Base-by-base conservation (phyloP, 2,113 vertebrate genomes). In the Ammodytes marinus region DNA sequence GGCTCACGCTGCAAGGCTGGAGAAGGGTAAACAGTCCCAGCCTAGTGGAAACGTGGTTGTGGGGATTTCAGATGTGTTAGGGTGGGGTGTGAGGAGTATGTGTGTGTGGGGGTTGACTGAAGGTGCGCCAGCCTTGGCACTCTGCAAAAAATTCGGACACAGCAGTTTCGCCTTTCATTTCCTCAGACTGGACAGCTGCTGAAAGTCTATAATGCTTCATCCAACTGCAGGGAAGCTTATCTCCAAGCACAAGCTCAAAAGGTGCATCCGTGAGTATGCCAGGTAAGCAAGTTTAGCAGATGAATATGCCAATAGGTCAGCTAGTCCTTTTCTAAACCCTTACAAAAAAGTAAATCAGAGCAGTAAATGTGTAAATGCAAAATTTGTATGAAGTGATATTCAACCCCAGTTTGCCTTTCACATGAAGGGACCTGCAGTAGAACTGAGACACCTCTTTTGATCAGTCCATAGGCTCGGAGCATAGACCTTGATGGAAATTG, bases 1-100 rank as follows among this genome's bases (percentile, higher is more conserved):
- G 27, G 66, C 91, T 88, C 77, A 75, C 2, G 39, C 85, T 84
- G 76, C 85, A 87, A 87, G 77, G 81, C 89, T 72, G 53, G 58
- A 79, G 89, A 92, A 83, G 87, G 86, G 85, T 89, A 88, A 92
- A 94, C 86, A 88, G 63, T 57, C 72, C 45, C 80, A 52, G 84
- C 49, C 27, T 70, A 37, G 52, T 50, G 82, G 71, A 69, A 69
- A 77, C 14, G 67, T 40, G 64, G 67, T 68, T 61, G 68, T 81
- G 83, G 61, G 52, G 66, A 76, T 64, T 27, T 70, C 14, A 83
- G 59, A 74, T 64, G 66, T 84, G 70, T 50, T 27, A 14, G 46
- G 11, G 57, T 5, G 49, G 35, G 15, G 15, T 49, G 39, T 11
- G 67, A 10, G 8, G 53, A 42, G 12, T 15, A 43, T 58, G 72